Evolutionary conservation across 2,113 vertebrate genomes (phyloP), one percentile per base, ranked within the genome.

Genomic region (Labeo catla): DNA sequence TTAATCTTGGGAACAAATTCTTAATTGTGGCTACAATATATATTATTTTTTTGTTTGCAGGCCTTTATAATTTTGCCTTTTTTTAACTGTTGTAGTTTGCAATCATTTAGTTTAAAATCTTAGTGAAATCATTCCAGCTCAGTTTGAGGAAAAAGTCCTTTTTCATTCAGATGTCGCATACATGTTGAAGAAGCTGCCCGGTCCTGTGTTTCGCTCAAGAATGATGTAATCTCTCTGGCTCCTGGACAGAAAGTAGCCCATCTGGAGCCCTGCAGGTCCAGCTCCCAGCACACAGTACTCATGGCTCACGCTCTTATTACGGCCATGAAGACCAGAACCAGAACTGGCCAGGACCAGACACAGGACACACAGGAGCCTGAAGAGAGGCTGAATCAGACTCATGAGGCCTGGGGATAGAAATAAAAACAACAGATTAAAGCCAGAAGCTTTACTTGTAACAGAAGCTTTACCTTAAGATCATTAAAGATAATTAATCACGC

Each of bases 261-360:
- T 97, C 93, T 99, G 98, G 79, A 99, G 89, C 12, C 98, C 98
- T 0, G 97, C 94, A 0, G 98, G 98, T 6, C 98, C 98, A 0
- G 97, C 98, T 36, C 98, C 98, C 0, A 99, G 92, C 47, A 99
- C 83, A 8, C 98, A 99, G 94, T 99, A 99, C 86, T 97, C 96
- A 70, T 95, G 92, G 87, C 78, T 93, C 57, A 13, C 68, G 84
- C 91, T 92, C 76, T 16, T 85, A 76, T 92, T 89, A 78, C 59
- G 54, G 65, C 84, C 72, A 36, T 49, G 80, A 4, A 85, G 21
- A 90, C 86, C 76, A 90, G 87, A 72, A 89, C 86, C 50, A 89
- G 72, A 54, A 93, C 34, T 21, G 68, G n/a, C 50, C 87, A 72
- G 19, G 54, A 90, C 86, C 77, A 90, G 87, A 72, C 88, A 86